Evolutionary conservation across 2,888 invertebrate species (phyloP), one percentile per base, ranked within the genome.

Genomic region (Tethea ocularis): DNA sequence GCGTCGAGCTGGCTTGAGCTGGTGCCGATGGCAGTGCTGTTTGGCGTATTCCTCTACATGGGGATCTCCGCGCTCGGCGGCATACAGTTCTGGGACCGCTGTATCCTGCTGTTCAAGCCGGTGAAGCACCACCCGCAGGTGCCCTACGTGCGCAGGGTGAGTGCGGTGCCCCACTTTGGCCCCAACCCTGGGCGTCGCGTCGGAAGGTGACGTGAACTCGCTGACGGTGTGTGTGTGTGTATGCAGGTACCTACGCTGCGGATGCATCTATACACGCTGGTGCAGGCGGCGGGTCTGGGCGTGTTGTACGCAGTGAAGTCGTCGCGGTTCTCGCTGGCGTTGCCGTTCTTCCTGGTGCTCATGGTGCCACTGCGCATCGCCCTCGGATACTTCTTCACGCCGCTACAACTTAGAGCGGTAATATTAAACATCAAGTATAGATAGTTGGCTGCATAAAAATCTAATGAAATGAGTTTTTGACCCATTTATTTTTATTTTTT

Each of bases 11-110:
- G 97, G 62, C 91, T 99, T 59, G 94, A 96, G 26, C 93, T 96
- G 59, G 97, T 99, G 64, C 99, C 99, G 0, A 97, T 99, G 95
- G 96, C 99, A n/a, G 98, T 99, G 57, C 94, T 99, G 23, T 98
- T 99, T 83, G 99, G 99, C 23, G 98, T 99, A 29, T 99, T 99
- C 92, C 95, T 99, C 20, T 98, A 98, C 91, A 98, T 98, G 98
- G 99, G 99, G 58, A 96, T 99, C 66, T 98, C 98, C 0, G 98
- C 98, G 6, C 96, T 98, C 74, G 97, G 96, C 74, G 98, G 98
- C 62, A 98, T 99, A 23, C 98, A 99, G 88, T 95, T 99, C 83
- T 97, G 98, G 88, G 98, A 99, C 76, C 94, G 99, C 61, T 93
- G 97, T 69, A 95, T 97, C 72, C 93, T 99, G 55, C 95, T 98